phyloP scores from a whole-genome alignment of 2,888 invertebrate genomes.

The Euproctis similis region DNA sequence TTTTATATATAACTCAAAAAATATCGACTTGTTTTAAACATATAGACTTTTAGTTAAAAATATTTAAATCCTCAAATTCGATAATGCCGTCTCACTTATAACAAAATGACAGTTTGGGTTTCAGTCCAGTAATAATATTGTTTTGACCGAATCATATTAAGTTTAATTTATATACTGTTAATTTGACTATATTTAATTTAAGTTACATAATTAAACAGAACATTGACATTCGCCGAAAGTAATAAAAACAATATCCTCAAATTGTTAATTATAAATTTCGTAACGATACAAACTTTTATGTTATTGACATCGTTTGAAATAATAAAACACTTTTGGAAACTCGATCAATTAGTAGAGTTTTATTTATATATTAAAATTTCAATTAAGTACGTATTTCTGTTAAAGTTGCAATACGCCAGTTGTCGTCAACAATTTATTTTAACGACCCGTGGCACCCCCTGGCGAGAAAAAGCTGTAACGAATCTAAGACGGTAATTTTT shows the following conservation, averaged over 20 bases:
- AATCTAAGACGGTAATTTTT: slow-evolving; percentile 65
- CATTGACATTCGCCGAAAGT: slow-evolving; percentile 4
- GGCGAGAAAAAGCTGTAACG: slow-evolving; percentile 50
- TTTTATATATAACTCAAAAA: too few species aligned
- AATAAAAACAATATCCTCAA: slow-evolving; percentile 11
- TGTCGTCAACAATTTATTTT: slow-evolving; percentile 63
- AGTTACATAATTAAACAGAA: slow-evolving; percentile 3
- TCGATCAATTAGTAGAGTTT: slow-evolving; percentile 32
- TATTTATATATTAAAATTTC: slow-evolving; percentile 21
- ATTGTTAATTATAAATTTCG: slow-evolving; percentile 20
- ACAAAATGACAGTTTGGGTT: too few species aligned
- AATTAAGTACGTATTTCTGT: slow-evolving; percentile 18
- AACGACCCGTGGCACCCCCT: slow-evolving; percentile 48
- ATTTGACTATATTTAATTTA: not conserved
- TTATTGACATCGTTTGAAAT: slow-evolving; percentile 21
- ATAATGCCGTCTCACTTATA: too few species aligned
- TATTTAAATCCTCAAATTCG: too few species aligned
- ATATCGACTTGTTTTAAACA: too few species aligned
- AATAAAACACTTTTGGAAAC: slow-evolving; percentile 24
- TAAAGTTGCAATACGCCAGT: slow-evolving; percentile 33
- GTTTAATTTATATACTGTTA: too few species aligned
- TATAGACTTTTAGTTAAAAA: too few species aligned
- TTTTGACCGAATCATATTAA: too few species aligned
- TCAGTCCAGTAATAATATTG: too few species aligned
- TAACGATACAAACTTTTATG: slow-evolving; percentile 16